These are phyloP conservation scores for Rhegmatorhina hoffmannsi DNA, from an alignment of 2,113 vertebrate species.

Conservation along the genomic window DNA sequence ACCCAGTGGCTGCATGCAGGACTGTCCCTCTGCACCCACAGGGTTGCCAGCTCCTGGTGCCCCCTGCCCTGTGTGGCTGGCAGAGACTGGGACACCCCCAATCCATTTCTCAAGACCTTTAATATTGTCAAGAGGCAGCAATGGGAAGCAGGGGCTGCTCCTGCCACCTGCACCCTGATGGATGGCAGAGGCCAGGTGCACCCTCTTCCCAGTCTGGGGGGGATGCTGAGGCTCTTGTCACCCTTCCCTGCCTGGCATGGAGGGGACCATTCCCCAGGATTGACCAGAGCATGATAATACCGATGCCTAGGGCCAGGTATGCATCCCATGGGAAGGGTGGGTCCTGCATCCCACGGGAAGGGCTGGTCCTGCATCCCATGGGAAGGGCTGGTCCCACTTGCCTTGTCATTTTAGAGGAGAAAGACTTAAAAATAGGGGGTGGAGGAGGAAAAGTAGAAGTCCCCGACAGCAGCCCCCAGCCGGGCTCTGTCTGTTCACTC, in stretches of 20 bases:
- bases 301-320: rapidly evolving
- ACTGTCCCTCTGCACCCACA: background rate
- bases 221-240: background rate
- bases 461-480: background rate
- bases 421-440: background rate
- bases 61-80: rapidly evolving
- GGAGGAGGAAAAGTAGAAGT: background rate
- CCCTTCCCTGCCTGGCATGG: rapidly evolving
- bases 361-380: background rate
- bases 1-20: background rate
- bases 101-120: background rate
- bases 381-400: background rate
- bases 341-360: background rate
- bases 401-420: background rate
- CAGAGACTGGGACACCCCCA: background rate
- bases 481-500: background rate
- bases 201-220: background rate
- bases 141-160: background rate
- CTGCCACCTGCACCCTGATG: background rate
- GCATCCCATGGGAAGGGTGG: background rate
- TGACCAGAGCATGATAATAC: background rate
- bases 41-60: rapidly evolving
- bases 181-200: background rate
- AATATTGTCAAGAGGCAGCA: rapidly evolving
- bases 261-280: background rate